phyloP scores from a whole-genome alignment of 2,888 invertebrate species.

The Cyrtodaria siliqua region DNA sequence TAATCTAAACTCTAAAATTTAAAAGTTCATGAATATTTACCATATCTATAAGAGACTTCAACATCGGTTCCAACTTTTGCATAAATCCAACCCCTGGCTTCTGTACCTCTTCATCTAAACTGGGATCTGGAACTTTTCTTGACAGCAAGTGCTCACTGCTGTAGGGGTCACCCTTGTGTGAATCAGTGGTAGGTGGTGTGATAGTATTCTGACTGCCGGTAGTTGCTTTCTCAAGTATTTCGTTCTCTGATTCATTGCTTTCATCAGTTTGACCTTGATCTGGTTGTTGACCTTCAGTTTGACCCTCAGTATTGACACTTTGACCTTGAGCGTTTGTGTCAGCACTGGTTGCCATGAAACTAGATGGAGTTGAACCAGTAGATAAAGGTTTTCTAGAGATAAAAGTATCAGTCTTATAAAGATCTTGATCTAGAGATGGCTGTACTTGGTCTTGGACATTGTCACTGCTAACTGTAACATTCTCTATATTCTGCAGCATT shows the following conservation, averaged over 20 bases:
- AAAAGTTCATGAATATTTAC: no score
- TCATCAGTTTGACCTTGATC: conserved; percentile 18
- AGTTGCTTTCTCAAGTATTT: no score
- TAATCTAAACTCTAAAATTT: no score
- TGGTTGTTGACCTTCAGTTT: background rate
- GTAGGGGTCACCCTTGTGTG: background rate
- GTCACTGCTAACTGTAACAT: conserved; percentile 48
- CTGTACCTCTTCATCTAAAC: conserved; percentile 57
- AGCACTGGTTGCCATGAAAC: conserved; percentile 14
- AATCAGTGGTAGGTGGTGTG: background rate
- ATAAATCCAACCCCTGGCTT: conserved; percentile 42
- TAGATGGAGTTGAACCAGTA: conserved; percentile 51
- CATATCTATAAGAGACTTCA: conserved; percentile 60
- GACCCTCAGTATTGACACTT: background rate
- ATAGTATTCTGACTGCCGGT: background rate
- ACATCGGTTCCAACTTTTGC: conserved; percentile 50
- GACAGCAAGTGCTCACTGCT: conserved; percentile 44
- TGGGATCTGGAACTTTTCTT: conserved; percentile 64
- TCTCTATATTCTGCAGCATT: conserved; percentile 5
- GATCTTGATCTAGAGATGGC: conserved; percentile 56
- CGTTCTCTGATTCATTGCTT: no score
- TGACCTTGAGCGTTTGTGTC: conserved; percentile 16
- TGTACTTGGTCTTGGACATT: conserved; percentile 51
- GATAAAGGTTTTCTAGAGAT: conserved; percentile 71
- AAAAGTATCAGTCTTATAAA: conserved; percentile 64